Base-by-base conservation (phyloP, 2,113 vertebrate genomes). In the Gymnogyps californianus region DNA sequence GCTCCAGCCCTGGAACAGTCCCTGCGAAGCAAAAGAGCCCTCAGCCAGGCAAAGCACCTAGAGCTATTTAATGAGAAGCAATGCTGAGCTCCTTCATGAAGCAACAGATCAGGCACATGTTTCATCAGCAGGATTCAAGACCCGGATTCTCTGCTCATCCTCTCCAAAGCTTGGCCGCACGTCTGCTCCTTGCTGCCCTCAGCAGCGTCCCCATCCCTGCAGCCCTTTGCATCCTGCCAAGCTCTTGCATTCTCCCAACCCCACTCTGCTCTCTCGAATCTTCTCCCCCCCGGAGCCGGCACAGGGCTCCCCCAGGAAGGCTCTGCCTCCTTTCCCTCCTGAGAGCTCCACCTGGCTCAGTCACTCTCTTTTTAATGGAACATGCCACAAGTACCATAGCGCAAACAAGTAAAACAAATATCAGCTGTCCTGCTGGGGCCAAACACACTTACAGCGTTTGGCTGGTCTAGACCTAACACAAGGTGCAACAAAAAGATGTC, bases 101-200 rank as follows among this genome's bases (percentile, higher is more conserved):
- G 6, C 8, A 58, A 19, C 13, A 71, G 36, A 62, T 7, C 29
- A 57, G 31, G 14, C 28, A 70, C 36, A 29, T 5, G 2, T 18
- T 62, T 55, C 40, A 52, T 11, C 16, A 32, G 32, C 2, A 61
- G n/a, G 6, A n/a, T 44, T 42, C 47, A 85, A 76, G 57, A 59
- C 5, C 42, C 11, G 4, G 3, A 10, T 54, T 79, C 59, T 62
- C 40, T 81, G 24, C 25, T 91, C 21, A 22, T 46, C 34, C 12
- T 61, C 46, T 16, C 36, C 4, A 1, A 75, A n/a, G 7, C 19
- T 4, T 31, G 11, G 29, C 16, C 1, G 0, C 1, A 1, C 11
- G 3, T 51, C 67, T 77, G 20, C 72, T 62, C 51, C 54, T 44
- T 34, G 29, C 32, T 89, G 71, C 36, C 57, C 76, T 36, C 64